phyloP scores from a whole-genome alignment of 2,888 invertebrate species.

The Platerodrilus igneus region DNA sequence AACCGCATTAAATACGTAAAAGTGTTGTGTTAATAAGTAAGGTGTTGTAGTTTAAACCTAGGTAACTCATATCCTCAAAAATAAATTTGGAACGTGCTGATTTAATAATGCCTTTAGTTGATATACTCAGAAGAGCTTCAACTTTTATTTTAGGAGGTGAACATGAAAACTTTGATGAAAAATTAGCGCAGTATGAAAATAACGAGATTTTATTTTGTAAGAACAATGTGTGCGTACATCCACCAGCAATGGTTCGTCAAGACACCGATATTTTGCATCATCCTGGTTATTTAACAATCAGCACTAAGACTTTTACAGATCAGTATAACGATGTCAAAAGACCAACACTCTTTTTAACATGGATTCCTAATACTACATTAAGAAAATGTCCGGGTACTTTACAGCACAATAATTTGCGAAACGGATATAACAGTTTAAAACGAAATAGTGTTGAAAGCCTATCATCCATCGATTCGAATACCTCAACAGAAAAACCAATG shows the following conservation, averaged over 20 bases:
- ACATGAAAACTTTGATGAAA: conserved; percentile 49
- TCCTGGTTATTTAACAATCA: conserved; percentile 88
- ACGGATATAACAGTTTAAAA: conserved; percentile 41
- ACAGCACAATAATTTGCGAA: conserved; percentile 41
- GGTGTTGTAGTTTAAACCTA: conserved; percentile 4
- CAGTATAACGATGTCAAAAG: conserved; percentile 71
- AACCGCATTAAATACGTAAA: conserved; percentile 10
- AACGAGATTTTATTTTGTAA: conserved; percentile 86
- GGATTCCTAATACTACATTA: conserved; percentile 91
- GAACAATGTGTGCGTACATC: conserved; percentile 97
- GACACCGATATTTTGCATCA: conserved; percentile 83
- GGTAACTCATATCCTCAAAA: conserved; percentile 3
- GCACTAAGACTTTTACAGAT: conserved; percentile 74
- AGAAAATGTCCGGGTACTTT: conserved; percentile 74
- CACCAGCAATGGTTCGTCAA: conserved; percentile 77
- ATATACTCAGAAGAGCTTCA: conserved; percentile 72
- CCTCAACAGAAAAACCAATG: conserved; percentile 45
- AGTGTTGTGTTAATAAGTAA: not conserved
- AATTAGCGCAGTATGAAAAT: conserved; percentile 66
- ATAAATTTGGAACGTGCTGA: not conserved
- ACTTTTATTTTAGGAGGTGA: conserved; percentile 72
- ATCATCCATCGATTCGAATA: conserved; percentile 41
- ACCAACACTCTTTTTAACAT: conserved; percentile 82
- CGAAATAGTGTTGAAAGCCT: conserved; percentile 44
- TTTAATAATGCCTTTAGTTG: conserved; percentile 68